Evolutionary conservation across 2,113 vertebrate genomes (phyloP).

Genomic region (human): GRCh38 chr6:133051501-133052000

Average conservation of each 20-base stretch:
- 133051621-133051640: not conserved
- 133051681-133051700: slow-evolving; percentile 10
- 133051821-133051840: not conserved
- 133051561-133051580: not conserved
- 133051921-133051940: slow-evolving; percentile 28
- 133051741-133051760: not conserved
- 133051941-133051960: slow-evolving; percentile 25
- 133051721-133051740: slow-evolving; percentile 52
- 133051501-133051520: slow-evolving; percentile 30
- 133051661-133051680: slow-evolving; percentile 37
- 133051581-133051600: slow-evolving; percentile 16
- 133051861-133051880: not conserved
- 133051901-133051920: slow-evolving; percentile 11
- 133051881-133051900: not conserved
- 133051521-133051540: slow-evolving; percentile 32
- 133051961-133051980: not conserved
- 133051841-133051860: not conserved
- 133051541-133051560: not conserved
- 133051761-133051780: slow-evolving; percentile 44
- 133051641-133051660: slow-evolving; percentile 33
- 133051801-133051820: slow-evolving; percentile 6
- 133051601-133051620: slow-evolving; percentile 25
- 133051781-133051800: slow-evolving; percentile 29
- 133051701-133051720: slow-evolving; percentile 47
- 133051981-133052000: not conserved